Conservation (phyloP, 2,797 vertebrate species). For the Nyctibius grandis region DNA sequence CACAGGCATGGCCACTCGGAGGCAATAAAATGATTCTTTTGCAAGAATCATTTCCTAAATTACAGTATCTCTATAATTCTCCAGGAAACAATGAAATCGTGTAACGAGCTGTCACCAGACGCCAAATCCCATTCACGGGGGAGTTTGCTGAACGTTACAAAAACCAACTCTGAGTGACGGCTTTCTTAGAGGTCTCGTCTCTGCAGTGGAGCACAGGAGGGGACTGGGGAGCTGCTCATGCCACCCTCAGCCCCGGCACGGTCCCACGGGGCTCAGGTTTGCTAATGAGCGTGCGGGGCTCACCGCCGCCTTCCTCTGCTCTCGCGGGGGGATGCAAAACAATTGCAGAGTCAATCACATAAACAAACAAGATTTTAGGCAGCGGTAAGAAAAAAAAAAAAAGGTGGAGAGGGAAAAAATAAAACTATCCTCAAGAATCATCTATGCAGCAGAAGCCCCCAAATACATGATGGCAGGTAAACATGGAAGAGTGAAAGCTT, state of each 20-base stretch:
- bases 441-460: neutral
- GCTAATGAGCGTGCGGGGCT: neutral
- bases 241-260: rapidly evolving
- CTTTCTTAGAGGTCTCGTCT: neutral
- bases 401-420: neutral
- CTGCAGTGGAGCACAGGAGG: neutral
- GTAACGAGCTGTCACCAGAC: neutral
- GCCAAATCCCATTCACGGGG: neutral
- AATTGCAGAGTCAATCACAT: neutral
- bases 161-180: rapidly evolving
- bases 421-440: neutral
- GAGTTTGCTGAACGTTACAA: neutral
- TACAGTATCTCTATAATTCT: neutral
- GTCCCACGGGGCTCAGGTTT: neutral
- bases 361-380: neutral
- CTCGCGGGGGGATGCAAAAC: neutral
- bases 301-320: neutral
- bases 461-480: neutral
- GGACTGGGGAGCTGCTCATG: neutral
- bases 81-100: neutral
- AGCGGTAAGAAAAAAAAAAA: neutral
- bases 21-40: neutral
- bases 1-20: rapidly evolving
- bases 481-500: neutral
- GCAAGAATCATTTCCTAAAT: neutral